Conservation (phyloP, 2,797 vertebrate genomes). For the Sebastes vulpes region DNA sequence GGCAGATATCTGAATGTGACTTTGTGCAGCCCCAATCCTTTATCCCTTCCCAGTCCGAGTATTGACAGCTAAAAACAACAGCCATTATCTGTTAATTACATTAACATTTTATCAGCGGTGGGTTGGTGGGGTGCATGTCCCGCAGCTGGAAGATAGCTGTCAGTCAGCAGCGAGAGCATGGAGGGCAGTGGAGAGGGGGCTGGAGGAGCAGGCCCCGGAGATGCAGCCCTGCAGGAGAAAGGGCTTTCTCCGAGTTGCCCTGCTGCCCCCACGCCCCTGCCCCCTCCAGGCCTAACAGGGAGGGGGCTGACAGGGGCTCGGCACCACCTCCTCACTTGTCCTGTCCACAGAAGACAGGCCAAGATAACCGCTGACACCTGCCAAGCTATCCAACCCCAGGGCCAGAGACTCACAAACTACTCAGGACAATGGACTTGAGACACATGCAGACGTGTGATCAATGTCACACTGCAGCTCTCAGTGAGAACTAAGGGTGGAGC, state of each 20-base stretch:
- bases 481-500: conserved; percentile 57
- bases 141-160: conserved; percentile 87
- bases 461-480: conserved; percentile 48
- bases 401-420: conserved; percentile 56
- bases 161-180: conserved; percentile 77
- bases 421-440: conserved; percentile 71
- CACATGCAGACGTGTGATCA: conserved; percentile 41
- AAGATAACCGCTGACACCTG: conserved; percentile 84
- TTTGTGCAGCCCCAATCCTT: conserved; percentile 87
- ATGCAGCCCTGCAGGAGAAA: conserved; percentile 62
- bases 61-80: conserved; percentile 92
- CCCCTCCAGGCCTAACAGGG: conserved; percentile 73
- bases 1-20: conserved; percentile 92
- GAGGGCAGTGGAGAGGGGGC: conserved; percentile 42
- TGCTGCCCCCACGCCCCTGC: conserved; percentile 57
- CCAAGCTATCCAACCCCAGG: conserved; percentile 68
- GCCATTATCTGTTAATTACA: conserved; percentile 93
- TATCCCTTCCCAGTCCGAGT: conserved; percentile 86
- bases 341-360: conserved; percentile 73
- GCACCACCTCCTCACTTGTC: conserved; percentile 68
- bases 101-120: conserved; percentile 90
- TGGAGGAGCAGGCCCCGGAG: conserved; percentile 59
- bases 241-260: conserved; percentile 63
- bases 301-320: conserved; percentile 73
- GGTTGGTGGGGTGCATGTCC: conserved; percentile 79